A percentile compares a stretch with the other conserved stretches of the same genome.
Conservation (phyloP, 2,888 invertebrate species). For the Falcaria lacertinaria region DNA sequence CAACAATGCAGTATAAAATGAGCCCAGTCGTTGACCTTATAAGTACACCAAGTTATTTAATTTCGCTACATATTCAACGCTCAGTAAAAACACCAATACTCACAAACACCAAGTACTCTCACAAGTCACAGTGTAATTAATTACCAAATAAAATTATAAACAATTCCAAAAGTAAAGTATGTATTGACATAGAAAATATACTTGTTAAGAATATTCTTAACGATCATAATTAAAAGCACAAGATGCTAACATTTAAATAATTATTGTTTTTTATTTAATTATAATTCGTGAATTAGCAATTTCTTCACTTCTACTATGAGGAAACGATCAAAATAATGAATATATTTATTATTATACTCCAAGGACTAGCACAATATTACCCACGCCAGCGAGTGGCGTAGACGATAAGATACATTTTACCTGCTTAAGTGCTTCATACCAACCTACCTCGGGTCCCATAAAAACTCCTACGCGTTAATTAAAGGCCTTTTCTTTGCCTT, state of each 20-base stretch:
- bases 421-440: neutral
- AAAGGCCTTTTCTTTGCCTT: slow-evolving; percentile 54
- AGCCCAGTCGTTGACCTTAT: slow-evolving; percentile 15
- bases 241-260: too few relatives aligned
- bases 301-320: neutral
- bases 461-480: slow-evolving; percentile 58
- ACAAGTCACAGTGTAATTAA: neutral
- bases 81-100: neutral
- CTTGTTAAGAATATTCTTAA: too few relatives aligned
- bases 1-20: slow-evolving; percentile 18
- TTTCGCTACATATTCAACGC: neutral
- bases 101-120: neutral
- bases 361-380: neutral
- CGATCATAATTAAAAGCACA: too few relatives aligned
- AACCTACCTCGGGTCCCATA: slow-evolving; percentile 19
- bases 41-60: neutral
- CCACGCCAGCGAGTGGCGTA: neutral
- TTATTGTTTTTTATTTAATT: too few relatives aligned
- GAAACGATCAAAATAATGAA: neutral
- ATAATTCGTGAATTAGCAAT: too few relatives aligned
- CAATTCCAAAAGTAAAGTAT: too few relatives aligned
- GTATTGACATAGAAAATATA: too few relatives aligned
- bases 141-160: too few relatives aligned
- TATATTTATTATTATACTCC: neutral
- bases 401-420: neutral